Conservation (phyloP, 1,140 invertebrate genomes). For the Ips nitidus region DNA sequence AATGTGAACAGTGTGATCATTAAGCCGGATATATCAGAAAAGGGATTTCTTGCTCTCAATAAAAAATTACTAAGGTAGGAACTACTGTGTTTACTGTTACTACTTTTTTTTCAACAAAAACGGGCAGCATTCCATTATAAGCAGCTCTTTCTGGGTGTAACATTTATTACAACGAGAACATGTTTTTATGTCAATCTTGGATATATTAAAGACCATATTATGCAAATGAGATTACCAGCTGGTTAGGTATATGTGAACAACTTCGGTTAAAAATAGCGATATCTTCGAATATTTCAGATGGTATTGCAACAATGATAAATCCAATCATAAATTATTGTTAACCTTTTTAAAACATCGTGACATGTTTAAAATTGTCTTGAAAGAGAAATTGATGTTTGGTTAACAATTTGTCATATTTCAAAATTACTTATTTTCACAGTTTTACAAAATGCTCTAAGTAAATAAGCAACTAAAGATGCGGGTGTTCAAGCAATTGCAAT, state of each 20-base stretch:
- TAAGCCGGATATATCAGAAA: slow-evolving; percentile 9
- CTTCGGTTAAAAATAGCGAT: neutral
- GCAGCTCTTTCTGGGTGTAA: neutral
- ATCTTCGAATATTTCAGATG: neutral
- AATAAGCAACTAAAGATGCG: no score
- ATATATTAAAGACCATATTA: slow-evolving; percentile 12
- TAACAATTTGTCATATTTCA: no score
- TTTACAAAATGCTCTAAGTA: no score
- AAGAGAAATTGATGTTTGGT: no score
- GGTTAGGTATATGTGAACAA: neutral
- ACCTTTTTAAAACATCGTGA: no score
- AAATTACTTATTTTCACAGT: no score
- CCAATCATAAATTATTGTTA: no score
- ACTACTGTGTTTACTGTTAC: neutral
- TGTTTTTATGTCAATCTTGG: slow-evolving; percentile 8
- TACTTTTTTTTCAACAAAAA: neutral
- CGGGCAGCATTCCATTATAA: neutral
- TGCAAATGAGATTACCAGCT: neutral
- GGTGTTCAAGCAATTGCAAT: no score
- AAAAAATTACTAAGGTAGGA: neutral
- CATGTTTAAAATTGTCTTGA: no score
- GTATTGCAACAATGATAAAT: no score
- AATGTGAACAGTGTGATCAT: slow-evolving; percentile 23
- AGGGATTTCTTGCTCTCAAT: slow-evolving; percentile 1
- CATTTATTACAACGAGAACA: neutral